These are phyloP conservation scores for Euwallacea fornicatus DNA, from an alignment of 1,140 invertebrate genomes.

Conservation along the genomic window DNA sequence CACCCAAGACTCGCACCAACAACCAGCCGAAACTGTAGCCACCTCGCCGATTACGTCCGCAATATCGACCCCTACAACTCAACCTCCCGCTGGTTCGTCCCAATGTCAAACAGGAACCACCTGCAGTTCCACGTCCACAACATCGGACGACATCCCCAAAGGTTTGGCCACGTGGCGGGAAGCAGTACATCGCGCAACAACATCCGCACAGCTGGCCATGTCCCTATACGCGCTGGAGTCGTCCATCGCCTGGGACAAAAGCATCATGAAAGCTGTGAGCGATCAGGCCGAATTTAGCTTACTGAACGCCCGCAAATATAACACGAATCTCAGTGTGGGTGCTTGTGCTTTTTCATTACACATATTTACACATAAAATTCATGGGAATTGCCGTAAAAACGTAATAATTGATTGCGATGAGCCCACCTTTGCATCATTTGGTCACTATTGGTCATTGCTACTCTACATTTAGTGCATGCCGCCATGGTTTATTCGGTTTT, in stretches of 20 bases:
- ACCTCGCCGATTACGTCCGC: not conserved
- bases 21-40: not conserved
- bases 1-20: conserved; percentile 50
- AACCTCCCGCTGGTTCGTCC: conserved; percentile 53
- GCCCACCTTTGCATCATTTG: too few relatives aligned
- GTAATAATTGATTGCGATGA: too few relatives aligned
- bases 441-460: too few relatives aligned
- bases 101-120: conserved; percentile 42
- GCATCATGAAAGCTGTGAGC: conserved; percentile 98
- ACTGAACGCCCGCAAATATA: conserved; percentile 55
- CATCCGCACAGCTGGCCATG: conserved; percentile 88
- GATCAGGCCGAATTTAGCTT: conserved; percentile 53
- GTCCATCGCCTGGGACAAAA: conserved; percentile 96
- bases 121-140: conserved; percentile 3
- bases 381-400: too few relatives aligned
- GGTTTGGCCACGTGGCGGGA: conserved; percentile 87
- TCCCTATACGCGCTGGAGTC: conserved; percentile 86
- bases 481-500: too few relatives aligned
- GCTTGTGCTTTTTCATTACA: conserved; percentile 44
- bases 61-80: conserved; percentile 35
- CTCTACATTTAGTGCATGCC: too few relatives aligned
- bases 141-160: conserved; percentile 59
- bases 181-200: conserved; percentile 77
- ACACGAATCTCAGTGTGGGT: conserved; percentile 55
- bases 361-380: too few relatives aligned